Evolutionary conservation across 2,113 vertebrate species (phyloP).

Genomic region (Upupa epops): DNA sequence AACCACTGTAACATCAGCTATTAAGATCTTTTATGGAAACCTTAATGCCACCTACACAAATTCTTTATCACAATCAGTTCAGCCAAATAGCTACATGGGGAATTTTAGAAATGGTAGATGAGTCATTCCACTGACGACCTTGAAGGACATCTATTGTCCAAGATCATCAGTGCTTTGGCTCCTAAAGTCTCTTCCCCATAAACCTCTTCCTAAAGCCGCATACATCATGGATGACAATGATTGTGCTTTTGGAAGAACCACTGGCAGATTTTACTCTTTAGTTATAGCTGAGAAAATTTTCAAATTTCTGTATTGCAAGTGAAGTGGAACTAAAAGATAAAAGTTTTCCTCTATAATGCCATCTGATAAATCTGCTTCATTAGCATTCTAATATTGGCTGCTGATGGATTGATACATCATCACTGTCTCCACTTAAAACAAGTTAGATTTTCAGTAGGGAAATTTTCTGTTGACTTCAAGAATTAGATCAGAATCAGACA

Average conservation of each 20-base stretch:
- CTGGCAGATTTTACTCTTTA: neutral
- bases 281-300: neutral
- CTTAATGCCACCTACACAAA: slow-evolving; percentile 27
- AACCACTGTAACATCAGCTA: neutral
- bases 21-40: slow-evolving; percentile 8
- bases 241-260: neutral
- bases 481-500: neutral
- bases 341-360: neutral
- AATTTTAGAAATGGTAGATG: slow-evolving; percentile 3
- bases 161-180: neutral
- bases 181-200: neutral
- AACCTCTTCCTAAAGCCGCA: neutral
- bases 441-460: neutral
- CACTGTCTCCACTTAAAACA: neutral
- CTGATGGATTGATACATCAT: neutral
- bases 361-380: neutral
- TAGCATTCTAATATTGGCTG: neutral
- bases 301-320: neutral
- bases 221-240: neutral
- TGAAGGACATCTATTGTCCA: slow-evolving; percentile 15
- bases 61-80: neutral
- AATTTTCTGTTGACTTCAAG: neutral
- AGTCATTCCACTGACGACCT: neutral
- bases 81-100: neutral
- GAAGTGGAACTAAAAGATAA: neutral